These are phyloP conservation scores for Sylvia borin DNA, from an alignment of 2,797 vertebrate genomes.

Conservation along the genomic window DNA sequence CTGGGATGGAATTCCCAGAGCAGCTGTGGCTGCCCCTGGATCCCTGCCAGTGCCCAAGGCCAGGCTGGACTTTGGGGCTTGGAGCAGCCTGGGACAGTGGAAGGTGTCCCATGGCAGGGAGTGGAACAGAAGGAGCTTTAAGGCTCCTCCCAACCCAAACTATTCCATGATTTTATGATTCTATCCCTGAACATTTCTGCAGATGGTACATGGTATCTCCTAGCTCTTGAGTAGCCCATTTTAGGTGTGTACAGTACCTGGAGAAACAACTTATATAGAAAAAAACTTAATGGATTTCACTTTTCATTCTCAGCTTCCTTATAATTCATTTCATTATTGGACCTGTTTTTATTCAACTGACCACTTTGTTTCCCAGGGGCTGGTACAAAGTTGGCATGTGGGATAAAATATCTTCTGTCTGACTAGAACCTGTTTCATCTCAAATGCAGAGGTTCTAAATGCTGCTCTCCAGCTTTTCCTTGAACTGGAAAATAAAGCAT, in stretches of 20 bases:
- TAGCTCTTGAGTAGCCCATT: neutral
- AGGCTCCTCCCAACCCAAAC: neutral
- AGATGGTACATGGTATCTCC: neutral
- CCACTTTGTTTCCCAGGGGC: neutral
- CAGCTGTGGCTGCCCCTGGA: neutral
- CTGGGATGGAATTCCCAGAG: neutral
- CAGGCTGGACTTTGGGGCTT: neutral
- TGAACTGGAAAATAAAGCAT: neutral
- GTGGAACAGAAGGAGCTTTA: neutral
- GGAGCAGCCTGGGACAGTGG: neutral
- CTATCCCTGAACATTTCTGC: neutral
- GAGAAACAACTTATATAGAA: neutral
- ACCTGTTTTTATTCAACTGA: neutral
- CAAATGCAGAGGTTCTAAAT: neutral
- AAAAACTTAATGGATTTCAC: neutral
- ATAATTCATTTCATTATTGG: neutral
- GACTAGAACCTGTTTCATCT: neutral
- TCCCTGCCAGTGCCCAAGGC: neutral
- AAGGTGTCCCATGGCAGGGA: neutral
- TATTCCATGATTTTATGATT: neutral
- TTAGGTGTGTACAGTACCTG: neutral
- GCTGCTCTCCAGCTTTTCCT: neutral
- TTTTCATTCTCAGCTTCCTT: neutral
- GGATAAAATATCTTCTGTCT: neutral
- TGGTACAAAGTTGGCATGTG: accelerated